Evolutionary conservation across 2,113 vertebrate genomes (phyloP).

Genomic region (Spea multiplicata): DNA sequence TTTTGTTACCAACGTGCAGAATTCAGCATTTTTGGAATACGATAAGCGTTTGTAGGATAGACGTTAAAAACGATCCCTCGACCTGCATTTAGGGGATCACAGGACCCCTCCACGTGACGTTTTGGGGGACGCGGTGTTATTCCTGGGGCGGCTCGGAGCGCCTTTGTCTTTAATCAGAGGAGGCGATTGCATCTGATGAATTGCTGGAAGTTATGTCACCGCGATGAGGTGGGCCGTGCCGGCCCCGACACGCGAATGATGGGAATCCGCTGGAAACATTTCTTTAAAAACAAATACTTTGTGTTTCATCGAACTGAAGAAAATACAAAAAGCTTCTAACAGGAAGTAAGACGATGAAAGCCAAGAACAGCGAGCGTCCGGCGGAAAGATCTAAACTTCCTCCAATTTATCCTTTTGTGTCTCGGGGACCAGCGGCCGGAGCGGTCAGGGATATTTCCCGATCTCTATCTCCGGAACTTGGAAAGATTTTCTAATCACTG

Average conservation of each 20-base stretch:
- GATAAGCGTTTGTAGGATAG: no score
- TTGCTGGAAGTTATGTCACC: conserved; percentile 28
- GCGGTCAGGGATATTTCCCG: conserved; percentile 39
- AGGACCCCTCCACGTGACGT: no score
- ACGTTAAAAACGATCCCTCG: no score
- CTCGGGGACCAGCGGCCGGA: conserved; percentile 45
- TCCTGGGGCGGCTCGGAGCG: not conserved
- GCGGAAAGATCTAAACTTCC: conserved; percentile 56
- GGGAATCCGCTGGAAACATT: conserved; percentile 9
- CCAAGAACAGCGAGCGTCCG: conserved; percentile 51
- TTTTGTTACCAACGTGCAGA: no score
- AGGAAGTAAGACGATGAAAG: conserved; percentile 54
- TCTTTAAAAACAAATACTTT: not conserved
- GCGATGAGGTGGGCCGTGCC: conserved; percentile 1
- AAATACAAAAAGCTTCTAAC: conserved; percentile 57
- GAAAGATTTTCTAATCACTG: conserved; percentile 42
- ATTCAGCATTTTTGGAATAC: no score
- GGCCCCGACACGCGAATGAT: not conserved
- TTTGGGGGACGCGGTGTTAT: not conserved
- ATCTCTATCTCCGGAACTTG: conserved; percentile 18
- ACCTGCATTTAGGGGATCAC: no score
- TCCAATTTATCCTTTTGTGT: conserved; percentile 53
- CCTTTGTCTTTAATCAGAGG: not conserved
- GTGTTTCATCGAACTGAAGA: conserved; percentile 41
- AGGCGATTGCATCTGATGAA: not conserved